Evolutionary conservation across 2,113 vertebrate species (phyloP).

Genomic region (Pteronura brasiliensis): DNA sequence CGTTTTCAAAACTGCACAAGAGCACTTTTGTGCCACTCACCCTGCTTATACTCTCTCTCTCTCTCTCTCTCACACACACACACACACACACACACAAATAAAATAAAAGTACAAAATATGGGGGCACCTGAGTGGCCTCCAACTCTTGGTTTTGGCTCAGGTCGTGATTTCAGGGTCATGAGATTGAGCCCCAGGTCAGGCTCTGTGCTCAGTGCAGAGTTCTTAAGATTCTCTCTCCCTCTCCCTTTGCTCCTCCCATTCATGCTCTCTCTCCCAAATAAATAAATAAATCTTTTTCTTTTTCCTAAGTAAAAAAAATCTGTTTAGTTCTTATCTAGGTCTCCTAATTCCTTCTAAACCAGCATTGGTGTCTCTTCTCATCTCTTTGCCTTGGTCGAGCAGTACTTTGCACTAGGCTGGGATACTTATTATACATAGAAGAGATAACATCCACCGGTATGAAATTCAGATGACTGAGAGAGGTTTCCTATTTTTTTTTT

Average conservation of each 20-base stretch:
- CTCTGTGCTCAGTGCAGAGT: background rate
- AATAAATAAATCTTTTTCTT: background rate
- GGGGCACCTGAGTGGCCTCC: no score
- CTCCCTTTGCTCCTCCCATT: background rate
- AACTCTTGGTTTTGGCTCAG: background rate
- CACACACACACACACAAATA: no score
- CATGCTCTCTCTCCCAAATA: background rate
- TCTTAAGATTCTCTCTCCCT: background rate
- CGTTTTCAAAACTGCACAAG: background rate
- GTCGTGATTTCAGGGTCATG: background rate
- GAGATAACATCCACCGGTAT: background rate
- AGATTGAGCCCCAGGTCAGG: background rate
- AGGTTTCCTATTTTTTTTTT: background rate
- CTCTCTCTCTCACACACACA: no score
- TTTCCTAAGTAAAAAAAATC: background rate
- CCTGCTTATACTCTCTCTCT: no score
- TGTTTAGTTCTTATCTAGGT: background rate
- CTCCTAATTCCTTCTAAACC: background rate
- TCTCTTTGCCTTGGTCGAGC: background rate
- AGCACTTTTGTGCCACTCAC: no score
- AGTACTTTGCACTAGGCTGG: fast-evolving
- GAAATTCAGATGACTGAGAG: background rate
- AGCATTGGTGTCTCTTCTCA: background rate
- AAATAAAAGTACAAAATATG: no score
- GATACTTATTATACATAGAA: background rate